Evolutionary conservation across 2,113 vertebrate species (phyloP).

Genomic region (Centropus bengalensis): DNA sequence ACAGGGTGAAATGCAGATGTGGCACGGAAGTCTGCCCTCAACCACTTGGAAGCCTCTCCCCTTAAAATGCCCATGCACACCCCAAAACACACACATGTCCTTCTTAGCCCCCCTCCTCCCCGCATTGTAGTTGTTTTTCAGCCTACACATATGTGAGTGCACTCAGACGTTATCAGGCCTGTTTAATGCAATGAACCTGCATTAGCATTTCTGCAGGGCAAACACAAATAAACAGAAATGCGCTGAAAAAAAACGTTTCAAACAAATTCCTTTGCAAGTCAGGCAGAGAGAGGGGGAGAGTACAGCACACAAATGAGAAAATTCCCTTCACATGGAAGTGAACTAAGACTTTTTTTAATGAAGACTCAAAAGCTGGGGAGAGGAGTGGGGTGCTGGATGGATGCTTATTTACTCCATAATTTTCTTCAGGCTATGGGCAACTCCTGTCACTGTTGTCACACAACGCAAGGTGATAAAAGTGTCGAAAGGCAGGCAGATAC

Average conservation of each 20-base stretch:
- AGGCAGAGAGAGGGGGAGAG: slow-evolving; percentile 24
- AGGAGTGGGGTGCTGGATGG: not conserved
- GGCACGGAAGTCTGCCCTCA: slow-evolving; percentile 15
- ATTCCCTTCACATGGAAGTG: slow-evolving; percentile 39
- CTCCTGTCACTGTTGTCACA: not conserved
- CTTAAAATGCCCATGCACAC: not conserved
- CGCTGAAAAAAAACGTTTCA: slow-evolving; percentile 63
- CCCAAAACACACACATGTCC: not conserved
- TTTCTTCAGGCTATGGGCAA: slow-evolving; percentile 16
- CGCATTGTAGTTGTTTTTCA: slow-evolving; percentile 18
- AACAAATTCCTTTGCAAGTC: slow-evolving; percentile 62
- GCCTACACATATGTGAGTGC: slow-evolving; percentile 43
- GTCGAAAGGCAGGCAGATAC: not conserved
- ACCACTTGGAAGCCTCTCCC: not conserved
- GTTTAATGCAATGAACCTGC: slow-evolving; percentile 45
- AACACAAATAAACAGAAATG: slow-evolving; percentile 80
- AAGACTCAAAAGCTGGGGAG: not conserved
- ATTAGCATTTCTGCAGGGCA: slow-evolving; percentile 77
- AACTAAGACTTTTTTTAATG: slow-evolving; percentile 63
- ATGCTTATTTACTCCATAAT: slow-evolving; percentile 3
- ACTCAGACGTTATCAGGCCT: slow-evolving; percentile 56
- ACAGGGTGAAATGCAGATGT: slow-evolving; percentile 63
- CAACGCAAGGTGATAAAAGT: not conserved
- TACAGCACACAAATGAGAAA: slow-evolving; percentile 40
- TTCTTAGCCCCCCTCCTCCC: not conserved